Evolutionary conservation across 2,113 vertebrate species (phyloP).

Genomic region (Callithrix jacchus): DNA sequence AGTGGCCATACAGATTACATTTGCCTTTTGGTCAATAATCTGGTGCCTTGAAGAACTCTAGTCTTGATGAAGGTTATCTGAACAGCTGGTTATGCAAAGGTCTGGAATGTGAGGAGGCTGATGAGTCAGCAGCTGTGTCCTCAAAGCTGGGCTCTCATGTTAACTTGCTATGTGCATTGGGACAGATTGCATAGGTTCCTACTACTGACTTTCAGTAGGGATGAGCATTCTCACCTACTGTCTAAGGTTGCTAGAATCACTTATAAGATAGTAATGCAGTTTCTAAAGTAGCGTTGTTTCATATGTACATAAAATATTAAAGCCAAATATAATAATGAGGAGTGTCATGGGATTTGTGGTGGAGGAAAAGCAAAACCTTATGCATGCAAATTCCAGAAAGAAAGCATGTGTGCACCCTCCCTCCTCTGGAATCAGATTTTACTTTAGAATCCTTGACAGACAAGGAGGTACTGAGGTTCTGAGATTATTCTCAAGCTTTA

Average conservation of each 20-base stretch:
- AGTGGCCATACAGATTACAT: background rate
- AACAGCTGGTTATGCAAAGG: background rate
- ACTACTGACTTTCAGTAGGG: background rate
- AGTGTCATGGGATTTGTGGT: background rate
- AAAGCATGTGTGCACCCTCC: background rate
- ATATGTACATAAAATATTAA: background rate
- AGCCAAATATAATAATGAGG: background rate
- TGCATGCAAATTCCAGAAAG: background rate
- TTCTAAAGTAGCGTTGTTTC: background rate
- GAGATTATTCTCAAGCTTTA: background rate
- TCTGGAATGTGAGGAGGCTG: background rate
- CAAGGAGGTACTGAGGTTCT: background rate
- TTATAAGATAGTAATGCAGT: background rate
- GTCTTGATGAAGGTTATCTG: background rate
- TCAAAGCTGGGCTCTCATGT: background rate
- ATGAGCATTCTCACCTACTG: background rate
- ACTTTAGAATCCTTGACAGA: background rate
- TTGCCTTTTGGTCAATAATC: background rate
- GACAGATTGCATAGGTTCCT: background rate
- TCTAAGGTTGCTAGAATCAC: background rate
- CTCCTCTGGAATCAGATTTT: background rate
- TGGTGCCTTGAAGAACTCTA: background rate
- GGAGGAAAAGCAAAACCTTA: background rate
- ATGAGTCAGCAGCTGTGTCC: background rate
- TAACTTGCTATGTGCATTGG: background rate